Base-by-base conservation (phyloP, 2,113 vertebrate genomes). In the Ia io region DNA sequence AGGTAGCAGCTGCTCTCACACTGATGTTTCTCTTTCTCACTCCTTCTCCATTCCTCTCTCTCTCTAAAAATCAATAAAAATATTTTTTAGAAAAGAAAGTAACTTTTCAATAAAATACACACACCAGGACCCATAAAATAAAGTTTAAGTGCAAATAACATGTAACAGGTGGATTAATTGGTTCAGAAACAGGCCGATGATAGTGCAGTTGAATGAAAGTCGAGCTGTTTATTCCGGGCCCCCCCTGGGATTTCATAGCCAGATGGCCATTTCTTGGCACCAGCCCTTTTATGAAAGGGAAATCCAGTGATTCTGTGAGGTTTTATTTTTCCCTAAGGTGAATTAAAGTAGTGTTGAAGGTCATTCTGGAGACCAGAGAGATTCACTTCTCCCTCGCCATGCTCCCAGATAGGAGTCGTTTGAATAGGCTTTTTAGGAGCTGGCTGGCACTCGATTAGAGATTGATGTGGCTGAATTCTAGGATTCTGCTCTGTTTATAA, bases 401-500 rank as follows among this genome's bases (percentile, higher is more conserved):
- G 2, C n/a, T 92, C 59, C 67, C 56, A 91, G 35, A 76, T 82
- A n/a, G 22, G 44, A 51, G 3, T 92, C 44, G 3, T 76, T 86
- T 83, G 61, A 85, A 53, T 35, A 40, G 35, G 42, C 17, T 84
- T 94, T 91, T 91, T 12, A 37, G 63, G 13, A 88, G 4, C 51
- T 44, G 37, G 37, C 59, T 91, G 32, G 22, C 16, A 61, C n/a
- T 56, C 11, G 44, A 9, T 79, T 69, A 70, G 42, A 74, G 69
- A 14, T 35, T 65, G 25, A 37, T 78, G 11, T 79, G n/a, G 40
- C 35, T 83, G 51, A 86, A 89, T 49, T 85, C 25, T 56, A 71
- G 42, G 80, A 67, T 86, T 90, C 35, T 94, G 13, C 82, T 86
- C 49, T 91, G 71, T 74, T 96, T 80, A 74, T 12, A 67, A 59